phyloP scores from a whole-genome alignment of 2,888 invertebrate genomes.

The Pharmacophagus antenor region DNA sequence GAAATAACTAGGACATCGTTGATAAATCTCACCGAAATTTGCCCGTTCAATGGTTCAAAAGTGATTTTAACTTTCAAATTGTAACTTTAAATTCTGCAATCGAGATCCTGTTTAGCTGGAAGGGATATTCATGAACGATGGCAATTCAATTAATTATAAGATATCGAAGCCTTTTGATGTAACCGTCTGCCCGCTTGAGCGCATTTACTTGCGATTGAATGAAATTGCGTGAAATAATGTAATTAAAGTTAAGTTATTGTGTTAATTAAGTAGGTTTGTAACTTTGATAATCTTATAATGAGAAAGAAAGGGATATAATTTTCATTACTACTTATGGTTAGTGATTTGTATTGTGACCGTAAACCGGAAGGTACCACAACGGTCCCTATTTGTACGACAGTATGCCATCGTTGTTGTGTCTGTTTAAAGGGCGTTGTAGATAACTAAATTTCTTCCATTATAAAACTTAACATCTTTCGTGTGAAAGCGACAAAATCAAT shows the following conservation, averaged over 20 bases:
- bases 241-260: constrained; percentile 1
- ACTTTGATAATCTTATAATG: too few species aligned
- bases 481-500: too few species aligned
- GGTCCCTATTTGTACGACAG: too few species aligned
- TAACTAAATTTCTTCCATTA: too few species aligned
- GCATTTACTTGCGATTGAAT: constrained; percentile 8
- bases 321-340: too few species aligned
- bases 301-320: too few species aligned
- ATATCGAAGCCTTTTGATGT: constrained; percentile 16
- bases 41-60: background rate
- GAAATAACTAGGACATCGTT: background rate
- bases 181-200: background rate
- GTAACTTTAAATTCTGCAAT: background rate
- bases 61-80: background rate
- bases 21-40: background rate
- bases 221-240: constrained; percentile 6
- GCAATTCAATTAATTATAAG: constrained; percentile 18
- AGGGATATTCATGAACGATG: constrained; percentile 10
- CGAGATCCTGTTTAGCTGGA: constrained; percentile 6
- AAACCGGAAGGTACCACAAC: too few species aligned
- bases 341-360: too few species aligned
- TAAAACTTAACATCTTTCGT: too few species aligned
- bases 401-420: too few species aligned
- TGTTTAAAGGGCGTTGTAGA: too few species aligned
- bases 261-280: too few species aligned